A percentile compares a stretch with the other conserved stretches of the same genome.
Conservation (phyloP, 1,140 invertebrate genomes). For the Trichonephila clavipes region DNA sequence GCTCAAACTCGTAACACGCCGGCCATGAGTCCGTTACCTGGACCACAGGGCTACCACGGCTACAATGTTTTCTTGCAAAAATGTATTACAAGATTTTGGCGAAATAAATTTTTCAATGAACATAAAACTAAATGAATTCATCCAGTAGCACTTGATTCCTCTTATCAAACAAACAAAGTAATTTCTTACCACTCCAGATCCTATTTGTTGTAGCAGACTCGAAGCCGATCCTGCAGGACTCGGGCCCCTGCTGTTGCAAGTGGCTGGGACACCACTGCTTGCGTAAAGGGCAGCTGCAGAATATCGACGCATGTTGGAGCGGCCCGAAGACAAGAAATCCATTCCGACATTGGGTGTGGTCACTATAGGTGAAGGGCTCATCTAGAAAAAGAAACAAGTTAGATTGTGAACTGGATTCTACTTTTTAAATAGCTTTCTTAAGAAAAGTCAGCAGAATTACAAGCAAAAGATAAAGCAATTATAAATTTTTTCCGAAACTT, state of each 20-base stretch:
- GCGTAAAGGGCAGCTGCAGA: slow-evolving; percentile 77
- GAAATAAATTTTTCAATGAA: too few species aligned
- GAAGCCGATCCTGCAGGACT: slow-evolving; percentile 74
- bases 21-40: too few species aligned
- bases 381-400: slow-evolving; percentile 20
- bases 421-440: not conserved
- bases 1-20: too few species aligned
- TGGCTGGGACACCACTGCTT: slow-evolving; percentile 52
- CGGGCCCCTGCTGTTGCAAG: slow-evolving; percentile 73
- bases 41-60: too few species aligned
- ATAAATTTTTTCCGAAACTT: too few species aligned
- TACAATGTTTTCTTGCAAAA: too few species aligned
- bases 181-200: slow-evolving; percentile 79
- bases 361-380: slow-evolving; percentile 53
- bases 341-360: slow-evolving; percentile 73
- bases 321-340: slow-evolving; percentile 78
- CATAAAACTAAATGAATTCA: too few species aligned
- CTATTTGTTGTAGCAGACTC: slow-evolving; percentile 79
- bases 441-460: too few species aligned
- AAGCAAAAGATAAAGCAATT: too few species aligned
- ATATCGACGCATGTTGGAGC: slow-evolving; percentile 76
- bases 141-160: too few species aligned
- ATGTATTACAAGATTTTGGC: too few species aligned
- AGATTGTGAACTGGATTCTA: not conserved
- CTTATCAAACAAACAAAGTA: too few species aligned